These are phyloP conservation scores for Drosophila melanosoma DNA, from an alignment of 2,888 invertebrate species.

Conservation along the genomic window DNA sequence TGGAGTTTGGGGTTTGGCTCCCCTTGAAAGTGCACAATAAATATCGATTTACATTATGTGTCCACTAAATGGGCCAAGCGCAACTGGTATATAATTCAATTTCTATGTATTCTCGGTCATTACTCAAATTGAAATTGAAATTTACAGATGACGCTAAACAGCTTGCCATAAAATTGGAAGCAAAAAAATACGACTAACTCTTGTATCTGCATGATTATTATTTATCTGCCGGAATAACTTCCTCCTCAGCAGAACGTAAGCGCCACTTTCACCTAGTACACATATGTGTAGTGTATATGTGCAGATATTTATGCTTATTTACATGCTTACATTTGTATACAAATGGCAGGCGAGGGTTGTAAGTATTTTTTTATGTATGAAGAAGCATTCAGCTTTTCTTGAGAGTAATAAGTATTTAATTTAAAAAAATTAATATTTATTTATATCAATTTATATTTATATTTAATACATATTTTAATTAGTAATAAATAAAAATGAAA, in stretches of 20 bases:
- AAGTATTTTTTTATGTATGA: background rate
- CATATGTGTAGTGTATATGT: background rate
- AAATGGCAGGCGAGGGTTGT: conserved; percentile 24
- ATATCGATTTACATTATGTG: conserved; percentile 40
- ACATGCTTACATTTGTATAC: background rate
- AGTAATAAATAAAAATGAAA: background rate
- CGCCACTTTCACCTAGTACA: conserved; percentile 8
- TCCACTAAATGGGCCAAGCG: conserved; percentile 38
- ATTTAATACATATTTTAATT: background rate
- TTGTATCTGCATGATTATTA: conserved; percentile 32
- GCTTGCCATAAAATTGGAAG: conserved; percentile 41
- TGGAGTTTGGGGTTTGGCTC: background rate
- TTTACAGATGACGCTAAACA: conserved; percentile 43
- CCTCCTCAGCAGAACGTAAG: background rate
- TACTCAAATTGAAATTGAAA: conserved; percentile 68
- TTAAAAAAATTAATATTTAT: background rate
- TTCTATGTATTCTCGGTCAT: conserved; percentile 45
- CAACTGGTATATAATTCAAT: conserved; percentile 71
- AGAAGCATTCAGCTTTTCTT: background rate
- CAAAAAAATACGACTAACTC: conserved; percentile 1
- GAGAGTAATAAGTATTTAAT: background rate
- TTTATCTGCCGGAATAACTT: conserved; percentile 25
- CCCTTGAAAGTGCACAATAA: conserved; percentile 14
- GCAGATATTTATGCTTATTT: background rate
- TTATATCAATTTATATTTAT: too few species aligned